Evolutionary conservation across 2,797 vertebrate genomes (phyloP).

Genomic region (Apogon hyalosoma): DNA sequence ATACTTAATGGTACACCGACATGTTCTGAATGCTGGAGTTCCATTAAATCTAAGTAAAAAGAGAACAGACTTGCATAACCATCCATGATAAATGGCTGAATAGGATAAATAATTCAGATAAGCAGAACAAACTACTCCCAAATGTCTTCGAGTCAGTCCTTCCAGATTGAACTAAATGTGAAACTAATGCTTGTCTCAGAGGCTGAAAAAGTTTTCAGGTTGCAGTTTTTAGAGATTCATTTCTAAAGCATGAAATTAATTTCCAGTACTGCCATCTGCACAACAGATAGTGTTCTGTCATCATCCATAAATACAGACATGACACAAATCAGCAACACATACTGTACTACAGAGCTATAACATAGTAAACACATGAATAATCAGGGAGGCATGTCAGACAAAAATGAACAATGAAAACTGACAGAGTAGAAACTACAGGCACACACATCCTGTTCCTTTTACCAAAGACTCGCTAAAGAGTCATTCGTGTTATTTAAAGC

Average conservation of each 20-base stretch:
- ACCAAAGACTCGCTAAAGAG: conserved; percentile 62
- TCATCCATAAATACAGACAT: conserved; percentile 1
- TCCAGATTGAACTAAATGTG: neutral
- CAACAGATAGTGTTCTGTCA: too few relatives aligned
- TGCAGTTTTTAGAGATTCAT: conserved; percentile 1
- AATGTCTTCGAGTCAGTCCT: conserved; percentile 5
- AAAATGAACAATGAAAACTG: neutral
- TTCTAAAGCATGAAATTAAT: conserved; percentile 3
- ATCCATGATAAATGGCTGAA: neutral
- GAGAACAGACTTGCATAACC: conserved; percentile 1
- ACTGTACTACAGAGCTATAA: neutral
- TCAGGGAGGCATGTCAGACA: too few relatives aligned
- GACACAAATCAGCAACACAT: conserved; percentile 11
- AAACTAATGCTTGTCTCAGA: conserved; percentile 19
- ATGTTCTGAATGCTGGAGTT: neutral
- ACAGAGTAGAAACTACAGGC: conserved; percentile 25
- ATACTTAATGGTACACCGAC: neutral
- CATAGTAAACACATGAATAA: too few relatives aligned
- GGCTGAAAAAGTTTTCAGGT: conserved; percentile 22
- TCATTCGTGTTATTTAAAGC: conserved; percentile 71
- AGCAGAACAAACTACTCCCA: neutral
- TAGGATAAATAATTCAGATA: neutral
- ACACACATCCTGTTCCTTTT: conserved; percentile 66
- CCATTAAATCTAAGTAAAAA: too few relatives aligned
- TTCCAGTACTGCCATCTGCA: too few relatives aligned